Percentiles rank a stretch among this genome's conserved stretches.
Conservation (phyloP, 1,140 invertebrate species). For the Eumaeus atala region DNA sequence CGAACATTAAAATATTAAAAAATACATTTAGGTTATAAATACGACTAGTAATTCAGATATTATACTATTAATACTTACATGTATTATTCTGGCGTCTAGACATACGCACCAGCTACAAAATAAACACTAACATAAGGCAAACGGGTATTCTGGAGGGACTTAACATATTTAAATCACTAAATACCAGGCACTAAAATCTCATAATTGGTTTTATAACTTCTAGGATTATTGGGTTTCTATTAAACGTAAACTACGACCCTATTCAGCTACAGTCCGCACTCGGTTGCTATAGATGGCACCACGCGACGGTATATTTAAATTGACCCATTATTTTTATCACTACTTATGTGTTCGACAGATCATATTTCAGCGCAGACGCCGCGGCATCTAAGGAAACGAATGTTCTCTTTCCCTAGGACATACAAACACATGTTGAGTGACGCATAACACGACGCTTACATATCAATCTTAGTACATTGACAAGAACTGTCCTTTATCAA, state of each 20-base stretch:
- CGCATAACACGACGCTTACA: no score
- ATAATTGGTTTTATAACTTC: conserved; percentile 20
- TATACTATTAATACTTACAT: conserved; percentile 8
- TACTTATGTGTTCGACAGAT: no score
- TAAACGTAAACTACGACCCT: not conserved
- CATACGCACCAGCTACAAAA: conserved; percentile 44
- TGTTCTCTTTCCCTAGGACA: no score
- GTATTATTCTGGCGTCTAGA: conserved; percentile 38
- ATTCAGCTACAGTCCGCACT: not conserved
- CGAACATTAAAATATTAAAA: conserved; percentile 33
- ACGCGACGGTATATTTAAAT: no score
- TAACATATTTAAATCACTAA: conserved; percentile 39
- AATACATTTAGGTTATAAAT: conserved; percentile 34
- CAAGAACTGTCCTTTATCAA: no score
- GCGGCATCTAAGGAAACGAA: no score
- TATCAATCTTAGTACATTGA: no score
- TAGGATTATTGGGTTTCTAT: conserved; percentile 14
- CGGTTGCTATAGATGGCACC: no score
- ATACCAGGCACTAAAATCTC: conserved; percentile 63
- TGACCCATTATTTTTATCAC: no score
- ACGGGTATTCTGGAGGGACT: conserved; percentile 63
- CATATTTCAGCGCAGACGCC: no score
- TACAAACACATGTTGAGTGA: no score
- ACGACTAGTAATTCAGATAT: conserved; percentile 43
- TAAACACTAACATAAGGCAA: conserved; percentile 68